Conservation (phyloP, 2,888 invertebrate genomes). For the Patella pellucida region DNA sequence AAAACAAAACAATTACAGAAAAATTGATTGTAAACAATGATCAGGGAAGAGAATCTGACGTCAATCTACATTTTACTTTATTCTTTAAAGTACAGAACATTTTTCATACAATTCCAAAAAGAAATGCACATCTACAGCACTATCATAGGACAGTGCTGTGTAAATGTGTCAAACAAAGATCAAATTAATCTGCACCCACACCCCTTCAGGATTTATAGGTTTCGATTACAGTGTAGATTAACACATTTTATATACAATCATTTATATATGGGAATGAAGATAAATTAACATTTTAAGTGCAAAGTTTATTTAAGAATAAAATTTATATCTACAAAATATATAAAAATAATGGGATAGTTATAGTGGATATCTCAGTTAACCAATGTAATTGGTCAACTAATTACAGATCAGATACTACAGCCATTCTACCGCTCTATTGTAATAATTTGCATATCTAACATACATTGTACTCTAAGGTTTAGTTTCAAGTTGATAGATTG, state of each 20-base stretch:
- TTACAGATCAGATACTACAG: no score
- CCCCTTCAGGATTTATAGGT: not conserved
- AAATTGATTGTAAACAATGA: no score
- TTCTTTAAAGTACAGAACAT: not conserved
- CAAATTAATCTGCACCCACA: not conserved
- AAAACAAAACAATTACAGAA: no score
- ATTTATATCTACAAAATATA: slow-evolving; percentile 10
- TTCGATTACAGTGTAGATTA: not conserved
- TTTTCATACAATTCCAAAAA: not conserved
- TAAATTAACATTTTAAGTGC: slow-evolving; percentile 1
- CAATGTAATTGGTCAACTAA: no score
- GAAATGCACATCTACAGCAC: not conserved
- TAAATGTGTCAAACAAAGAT: no score
- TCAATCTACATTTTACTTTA: no score
- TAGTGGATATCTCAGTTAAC: no score
- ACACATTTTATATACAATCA: not conserved
- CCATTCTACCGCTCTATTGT: no score
- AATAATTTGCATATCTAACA: no score
- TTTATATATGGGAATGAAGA: slow-evolving; percentile 2
- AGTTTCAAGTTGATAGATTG: no score
- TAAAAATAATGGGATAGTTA: not conserved
- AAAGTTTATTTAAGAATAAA: slow-evolving; percentile 1
- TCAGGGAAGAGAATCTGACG: no score
- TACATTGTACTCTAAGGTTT: no score
- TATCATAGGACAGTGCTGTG: not conserved